Base-by-base conservation (phyloP, 2,113 vertebrate genomes). In the Oriolus oriolus region DNA sequence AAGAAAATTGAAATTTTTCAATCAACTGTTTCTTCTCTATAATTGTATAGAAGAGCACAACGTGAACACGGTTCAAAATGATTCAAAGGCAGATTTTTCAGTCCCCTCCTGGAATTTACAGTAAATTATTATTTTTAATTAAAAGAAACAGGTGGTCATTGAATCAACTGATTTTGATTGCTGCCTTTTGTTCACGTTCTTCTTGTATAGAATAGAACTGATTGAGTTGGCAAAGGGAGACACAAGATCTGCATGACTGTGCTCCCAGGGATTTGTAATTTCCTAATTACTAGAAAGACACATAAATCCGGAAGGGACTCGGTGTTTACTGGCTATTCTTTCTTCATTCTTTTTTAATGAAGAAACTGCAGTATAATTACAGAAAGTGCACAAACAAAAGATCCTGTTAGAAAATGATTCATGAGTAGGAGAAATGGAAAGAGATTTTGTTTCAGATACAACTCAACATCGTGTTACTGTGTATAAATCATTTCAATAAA, bases 261-360 rank as follows among this genome's bases (percentile, higher is more conserved):
- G 21, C 65, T 91, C 91, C 42, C 56, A 82, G 91, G 94, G 89
- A 76, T 91, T 90, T 90, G 83, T 90, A 77, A 96, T 93, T 95
- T 95, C 87, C 84, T 95, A 94, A 95, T 95, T 95, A 94, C 92
- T 92, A 82, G 47, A 84, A 78, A 87, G 87, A 76, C 87, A 91
- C 66, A 69, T 30, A 86, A 88, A 88, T 90, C 94, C 9, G 5
- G 78, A 90, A 81, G 76, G 74, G 80, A 88, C 57, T 93, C 5
- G 27, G n/a, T 88, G 88, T 94, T 89, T 95, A 89, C 68, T 0
- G 33, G 79, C 41, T 78, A 42, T 82, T 90, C 91, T 93, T 93
- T 23, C 44, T 56, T 86, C 63, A 80, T 93, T 91, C 73, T 83
- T 90, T 93, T 96, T 95, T 88, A 96, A 96, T 94, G 89, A 95